Percentiles rank a stretch among this genome's conserved stretches.
phyloP scores from a whole-genome alignment of 92 coral and sea anemone genomes.

The Porites rus region DNA sequence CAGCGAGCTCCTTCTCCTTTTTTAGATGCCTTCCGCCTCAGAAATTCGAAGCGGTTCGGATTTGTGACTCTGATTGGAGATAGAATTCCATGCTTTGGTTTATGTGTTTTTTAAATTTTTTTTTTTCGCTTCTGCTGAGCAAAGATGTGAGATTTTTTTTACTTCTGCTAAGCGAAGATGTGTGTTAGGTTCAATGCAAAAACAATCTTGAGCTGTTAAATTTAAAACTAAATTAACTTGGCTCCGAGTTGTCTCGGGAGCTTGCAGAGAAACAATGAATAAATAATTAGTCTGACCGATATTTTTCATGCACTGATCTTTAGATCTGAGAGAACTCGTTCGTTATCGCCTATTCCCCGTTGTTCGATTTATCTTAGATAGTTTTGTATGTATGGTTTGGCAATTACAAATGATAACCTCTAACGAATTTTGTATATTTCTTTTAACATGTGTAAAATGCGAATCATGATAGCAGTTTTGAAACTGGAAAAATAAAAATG shows the following conservation, averaged over 20 bases:
- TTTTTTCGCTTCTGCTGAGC: too few relatives aligned
- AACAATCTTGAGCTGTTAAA: conserved; percentile 11
- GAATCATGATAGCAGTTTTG: not conserved
- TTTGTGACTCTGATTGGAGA: too few relatives aligned
- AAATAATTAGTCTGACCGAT: conserved; percentile 28
- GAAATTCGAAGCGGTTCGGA: not conserved
- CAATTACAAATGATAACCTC: not conserved
- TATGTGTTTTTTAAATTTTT: too few relatives aligned
- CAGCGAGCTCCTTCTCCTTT: not conserved
- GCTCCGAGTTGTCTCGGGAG: conserved; percentile 39
- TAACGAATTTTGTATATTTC: not conserved
- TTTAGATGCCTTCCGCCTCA: not conserved
- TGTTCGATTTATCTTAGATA: conserved; percentile 6
- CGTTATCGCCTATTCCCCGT: conserved; percentile 18
- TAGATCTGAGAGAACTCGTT: conserved; percentile 5
- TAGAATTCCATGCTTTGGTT: too few relatives aligned
- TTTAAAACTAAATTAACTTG: conserved; percentile 5
- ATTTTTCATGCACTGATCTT: conserved; percentile 27
- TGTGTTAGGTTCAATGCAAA: not conserved
- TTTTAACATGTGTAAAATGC: not conserved
- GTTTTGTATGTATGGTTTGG: not conserved
- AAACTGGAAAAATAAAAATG: not conserved
- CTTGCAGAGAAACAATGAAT: conserved; percentile 24
- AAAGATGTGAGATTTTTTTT: not conserved
- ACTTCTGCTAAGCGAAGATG: conserved; percentile 4